phyloP scores from a whole-genome alignment of 2,113 vertebrate species.

The Trogon melanurus region DNA sequence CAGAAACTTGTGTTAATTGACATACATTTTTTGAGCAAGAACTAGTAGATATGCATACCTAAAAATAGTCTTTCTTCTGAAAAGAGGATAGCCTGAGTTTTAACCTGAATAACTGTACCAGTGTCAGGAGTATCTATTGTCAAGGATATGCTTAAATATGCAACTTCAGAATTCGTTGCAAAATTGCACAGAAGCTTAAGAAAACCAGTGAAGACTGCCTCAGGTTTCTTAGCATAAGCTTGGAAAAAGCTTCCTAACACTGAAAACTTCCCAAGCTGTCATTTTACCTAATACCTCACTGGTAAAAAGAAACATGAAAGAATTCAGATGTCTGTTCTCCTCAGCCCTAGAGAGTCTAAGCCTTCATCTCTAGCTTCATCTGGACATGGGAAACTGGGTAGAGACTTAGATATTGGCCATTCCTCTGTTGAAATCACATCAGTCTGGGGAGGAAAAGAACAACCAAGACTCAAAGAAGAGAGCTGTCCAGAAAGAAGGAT shows the following conservation, averaged over 20 bases:
- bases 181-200: background rate
- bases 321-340: background rate
- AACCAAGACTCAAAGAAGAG: background rate
- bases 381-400: background rate
- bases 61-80: background rate
- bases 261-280: background rate
- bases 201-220: background rate
- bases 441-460: background rate
- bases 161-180: background rate
- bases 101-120: background rate
- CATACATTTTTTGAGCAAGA: background rate
- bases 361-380: background rate
- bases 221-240: background rate
- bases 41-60: background rate
- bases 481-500: background rate
- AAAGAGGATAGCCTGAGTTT: background rate
- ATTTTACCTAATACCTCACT: background rate
- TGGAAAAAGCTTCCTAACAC: background rate
- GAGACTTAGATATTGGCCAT: background rate
- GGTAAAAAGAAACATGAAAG: background rate
- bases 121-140: background rate
- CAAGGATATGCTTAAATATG: background rate
- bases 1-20: background rate
- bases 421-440: background rate
- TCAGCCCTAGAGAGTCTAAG: background rate